Conservation (phyloP, 2,113 vertebrate genomes). For the Hippolais icterina region DNA sequence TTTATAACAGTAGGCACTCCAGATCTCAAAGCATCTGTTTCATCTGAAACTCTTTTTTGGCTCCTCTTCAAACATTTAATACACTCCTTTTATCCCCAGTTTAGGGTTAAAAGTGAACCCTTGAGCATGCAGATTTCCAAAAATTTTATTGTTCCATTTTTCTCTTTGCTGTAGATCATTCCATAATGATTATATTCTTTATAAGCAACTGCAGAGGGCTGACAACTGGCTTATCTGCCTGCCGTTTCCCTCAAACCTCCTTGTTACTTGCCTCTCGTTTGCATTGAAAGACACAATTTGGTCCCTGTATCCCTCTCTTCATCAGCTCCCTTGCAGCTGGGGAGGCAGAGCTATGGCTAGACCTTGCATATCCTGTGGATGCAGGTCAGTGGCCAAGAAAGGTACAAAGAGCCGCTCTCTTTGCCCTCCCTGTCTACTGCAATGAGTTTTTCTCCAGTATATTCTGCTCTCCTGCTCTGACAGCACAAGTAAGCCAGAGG, state of each 20-base stretch:
- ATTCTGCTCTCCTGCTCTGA: not conserved
- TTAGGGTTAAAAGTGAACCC: not conserved
- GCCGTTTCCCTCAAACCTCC: not conserved
- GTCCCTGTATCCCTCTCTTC: not conserved
- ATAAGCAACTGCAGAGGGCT: not conserved
- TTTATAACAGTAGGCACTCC: not conserved
- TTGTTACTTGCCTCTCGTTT: not conserved
- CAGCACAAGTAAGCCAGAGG: not conserved
- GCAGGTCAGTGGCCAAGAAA: not conserved
- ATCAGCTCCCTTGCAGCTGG: not conserved
- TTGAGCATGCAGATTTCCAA: not conserved
- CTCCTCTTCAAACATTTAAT: not conserved
- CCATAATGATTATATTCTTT: not conserved
- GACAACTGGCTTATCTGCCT: not conserved
- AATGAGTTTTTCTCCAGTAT: not conserved
- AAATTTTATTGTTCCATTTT: not conserved
- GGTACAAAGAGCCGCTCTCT: not conserved
- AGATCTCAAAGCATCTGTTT: not conserved
- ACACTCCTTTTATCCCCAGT: not conserved
- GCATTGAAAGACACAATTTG: not conserved
- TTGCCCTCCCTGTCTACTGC: not conserved
- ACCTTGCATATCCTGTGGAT: not conserved
- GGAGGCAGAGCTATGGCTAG: not conserved
- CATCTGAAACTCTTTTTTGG: not conserved
- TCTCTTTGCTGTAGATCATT: not conserved